Evolutionary conservation across 2,797 vertebrate genomes (phyloP).

Genomic region (Anguilla megastoma): DNA sequence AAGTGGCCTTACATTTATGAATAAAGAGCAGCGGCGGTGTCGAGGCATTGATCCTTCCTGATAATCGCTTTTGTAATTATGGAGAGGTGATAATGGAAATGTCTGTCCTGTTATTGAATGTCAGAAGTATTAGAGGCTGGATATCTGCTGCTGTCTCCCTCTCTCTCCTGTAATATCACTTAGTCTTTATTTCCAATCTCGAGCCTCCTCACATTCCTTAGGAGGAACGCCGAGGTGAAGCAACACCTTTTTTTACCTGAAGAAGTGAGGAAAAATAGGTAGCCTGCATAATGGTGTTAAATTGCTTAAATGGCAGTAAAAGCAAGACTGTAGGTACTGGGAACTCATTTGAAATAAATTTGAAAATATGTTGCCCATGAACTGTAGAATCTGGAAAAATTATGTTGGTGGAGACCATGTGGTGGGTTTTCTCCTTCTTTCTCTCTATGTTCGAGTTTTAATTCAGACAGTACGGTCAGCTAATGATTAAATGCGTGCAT

Average conservation of each 20-base stretch:
- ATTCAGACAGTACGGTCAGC: not conserved
- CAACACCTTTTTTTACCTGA: not conserved
- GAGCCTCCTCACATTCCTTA: not conserved
- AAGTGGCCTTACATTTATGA: conserved; percentile 4
- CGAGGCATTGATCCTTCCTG: conserved; percentile 9
- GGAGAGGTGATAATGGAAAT: not conserved
- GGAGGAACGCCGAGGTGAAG: not conserved
- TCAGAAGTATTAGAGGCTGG: not conserved
- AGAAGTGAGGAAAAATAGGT: not conserved
- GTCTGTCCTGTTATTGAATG: conserved; percentile 27
- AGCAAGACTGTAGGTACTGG: too few relatives aligned
- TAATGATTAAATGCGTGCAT: not conserved
- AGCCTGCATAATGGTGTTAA: not conserved
- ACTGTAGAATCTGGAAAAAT: not conserved
- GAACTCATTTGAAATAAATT: not conserved
- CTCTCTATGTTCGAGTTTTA: not conserved
- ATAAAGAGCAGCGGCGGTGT: not conserved
- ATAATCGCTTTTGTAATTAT: conserved; percentile 19
- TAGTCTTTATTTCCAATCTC: not conserved
- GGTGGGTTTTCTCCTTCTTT: not conserved
- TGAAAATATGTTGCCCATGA: not conserved
- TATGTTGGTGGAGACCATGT: not conserved
- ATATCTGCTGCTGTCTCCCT: not conserved
- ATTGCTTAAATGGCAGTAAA: not conserved
- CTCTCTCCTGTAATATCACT: not conserved